Base-by-base conservation (phyloP, 2,113 vertebrate species). In the Rhinopomastus cyanomelas region DNA sequence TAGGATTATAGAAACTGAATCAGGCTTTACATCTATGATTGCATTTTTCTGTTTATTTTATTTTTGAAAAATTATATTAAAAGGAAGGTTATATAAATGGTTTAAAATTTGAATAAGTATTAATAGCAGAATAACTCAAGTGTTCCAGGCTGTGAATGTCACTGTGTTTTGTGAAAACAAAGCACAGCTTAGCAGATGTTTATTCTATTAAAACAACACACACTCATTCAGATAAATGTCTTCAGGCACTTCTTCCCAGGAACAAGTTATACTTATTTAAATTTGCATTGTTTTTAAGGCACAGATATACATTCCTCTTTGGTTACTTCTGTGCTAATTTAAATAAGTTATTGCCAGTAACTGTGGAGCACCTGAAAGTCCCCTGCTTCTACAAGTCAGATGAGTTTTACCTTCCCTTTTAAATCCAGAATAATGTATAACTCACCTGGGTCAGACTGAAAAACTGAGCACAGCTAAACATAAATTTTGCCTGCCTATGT, bases 341-440 rank as follows among this genome's bases (percentile, higher is more conserved):
- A 69, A 66, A 55, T 7, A 37, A 37, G 3, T 46, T 64, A 51
- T 44, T 60, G 17, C 34, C 30, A 26, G 2, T 32, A 65, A 46
- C 42, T 37, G 3, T 39, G 25, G 29, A 73, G 16, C 7, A 23
- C 4, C 2, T 1, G 1, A 65, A 12, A 57, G 5, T 2, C 25
- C 55, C 49, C 14, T 48, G 12, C 7, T 78, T 74, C 55, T 78
- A 10, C 26, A 29, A 20, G 34, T 46, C 46, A 46, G 5, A 9
- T 44, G 14, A 51, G 3, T 11, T 71, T 87, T 61, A 9, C 22
- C 16, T 30, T 11, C 8, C 0, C 27, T 61, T 75, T 61, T 56
- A 49, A 75, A 56, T 66, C 75, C 23, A 25, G 48, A 42, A 4
- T 17, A 18, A 61, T 21, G n/a, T n/a, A 5, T 34, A 51, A 26